Percentiles rank a stretch among this genome's conserved stretches.
phyloP scores from a whole-genome alignment of 1,140 invertebrate genomes.

The Drosophila pseudoananassae region DNA sequence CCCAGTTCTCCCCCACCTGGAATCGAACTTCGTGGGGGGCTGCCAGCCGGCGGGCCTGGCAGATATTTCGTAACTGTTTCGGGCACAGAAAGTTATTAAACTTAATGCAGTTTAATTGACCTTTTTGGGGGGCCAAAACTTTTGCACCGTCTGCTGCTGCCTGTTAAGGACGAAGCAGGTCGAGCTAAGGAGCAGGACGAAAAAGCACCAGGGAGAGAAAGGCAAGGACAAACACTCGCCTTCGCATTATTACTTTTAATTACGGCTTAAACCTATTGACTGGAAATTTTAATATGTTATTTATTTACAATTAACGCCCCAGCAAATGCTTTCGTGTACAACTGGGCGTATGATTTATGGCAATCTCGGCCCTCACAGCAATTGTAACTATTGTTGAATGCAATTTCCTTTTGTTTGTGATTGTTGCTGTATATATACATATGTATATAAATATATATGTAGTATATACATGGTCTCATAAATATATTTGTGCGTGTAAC shows the following conservation, averaged over 20 bases:
- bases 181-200: slow-evolving; percentile 17
- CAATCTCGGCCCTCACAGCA: slow-evolving; percentile 42
- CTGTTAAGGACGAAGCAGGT: slow-evolving; percentile 9
- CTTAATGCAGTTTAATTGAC: slow-evolving; percentile 82
- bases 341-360: slow-evolving; percentile 78
- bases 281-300: slow-evolving; percentile 83
- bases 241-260: slow-evolving; percentile 80
- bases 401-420: slow-evolving; percentile 49
- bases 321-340: slow-evolving; percentile 65
- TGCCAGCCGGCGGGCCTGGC: slow-evolving; percentile 30
- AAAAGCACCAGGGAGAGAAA: slow-evolving; percentile 1
- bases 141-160: slow-evolving; percentile 76
- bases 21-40: slow-evolving; percentile 48
- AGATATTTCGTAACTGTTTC: slow-evolving; percentile 64
- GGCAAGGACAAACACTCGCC: slow-evolving; percentile 37
- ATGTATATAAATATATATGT: background rate
- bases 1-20: slow-evolving; percentile 8
- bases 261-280: slow-evolving; percentile 79
- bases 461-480: background rate
- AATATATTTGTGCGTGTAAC: slow-evolving; percentile 44
- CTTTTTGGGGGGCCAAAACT: slow-evolving; percentile 63
- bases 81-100: slow-evolving; percentile 75
- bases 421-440: background rate
- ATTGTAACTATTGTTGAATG: slow-evolving; percentile 62
- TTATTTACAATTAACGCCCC: slow-evolving; percentile 80